Percentiles rank a stretch among this genome's conserved stretches.
Evolutionary conservation across 2,888 invertebrate species (phyloP).

Genomic region (Catocala nupta): DNA sequence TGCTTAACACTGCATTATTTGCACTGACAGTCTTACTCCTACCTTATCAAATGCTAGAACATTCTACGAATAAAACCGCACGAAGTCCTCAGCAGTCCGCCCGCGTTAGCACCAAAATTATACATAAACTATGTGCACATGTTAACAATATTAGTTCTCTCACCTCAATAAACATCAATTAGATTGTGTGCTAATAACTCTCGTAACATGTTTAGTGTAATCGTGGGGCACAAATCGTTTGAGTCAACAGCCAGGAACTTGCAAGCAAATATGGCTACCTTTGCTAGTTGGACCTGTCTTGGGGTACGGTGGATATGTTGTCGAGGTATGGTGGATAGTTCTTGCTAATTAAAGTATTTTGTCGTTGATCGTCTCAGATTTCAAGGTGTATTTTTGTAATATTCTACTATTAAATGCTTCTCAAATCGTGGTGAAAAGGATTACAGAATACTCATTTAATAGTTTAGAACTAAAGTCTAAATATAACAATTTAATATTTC

Average conservation of each 20-base stretch:
- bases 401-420: no score
- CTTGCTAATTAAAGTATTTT: no score
- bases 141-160: slow-evolving; percentile 36
- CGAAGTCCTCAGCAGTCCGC: neutral
- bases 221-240: slow-evolving; percentile 50
- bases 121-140: slow-evolving; percentile 5
- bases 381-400: no score
- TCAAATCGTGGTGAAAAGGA: no score
- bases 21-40: no score
- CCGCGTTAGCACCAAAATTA: slow-evolving; percentile 11
- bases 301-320: slow-evolving; percentile 47
- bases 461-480: no score
- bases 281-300: slow-evolving; percentile 59
- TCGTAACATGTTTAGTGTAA: slow-evolving; percentile 38
- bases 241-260: slow-evolving; percentile 51
- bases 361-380: no score
- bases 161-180: slow-evolving; percentile 48
- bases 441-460: no score
- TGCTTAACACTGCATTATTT: no score
- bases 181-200: slow-evolving; percentile 51
- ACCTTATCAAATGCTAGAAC: neutral
- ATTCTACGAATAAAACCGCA: neutral
- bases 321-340: neutral
- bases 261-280: slow-evolving; percentile 58
- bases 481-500: no score